Conservation (phyloP, 2,797 vertebrate genomes). For the Sebastes baramenuke region DNA sequence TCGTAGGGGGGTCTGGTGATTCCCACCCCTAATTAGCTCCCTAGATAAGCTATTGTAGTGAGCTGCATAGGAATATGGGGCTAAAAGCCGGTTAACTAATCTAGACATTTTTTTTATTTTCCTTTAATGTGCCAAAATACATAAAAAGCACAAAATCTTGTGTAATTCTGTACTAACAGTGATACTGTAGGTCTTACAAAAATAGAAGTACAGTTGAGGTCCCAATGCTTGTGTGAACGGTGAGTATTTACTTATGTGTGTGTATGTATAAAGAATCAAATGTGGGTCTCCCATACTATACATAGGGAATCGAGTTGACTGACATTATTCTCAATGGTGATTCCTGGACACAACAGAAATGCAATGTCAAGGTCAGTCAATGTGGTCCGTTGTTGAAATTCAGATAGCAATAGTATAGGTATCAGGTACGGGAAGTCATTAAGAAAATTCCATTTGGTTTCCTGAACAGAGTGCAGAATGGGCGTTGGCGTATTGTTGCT, state of each 20-base stretch:
- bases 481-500: slow-evolving; percentile 70
- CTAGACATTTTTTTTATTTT: no score
- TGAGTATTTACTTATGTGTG: not conserved
- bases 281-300: not conserved
- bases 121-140: not conserved
- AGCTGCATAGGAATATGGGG: not conserved
- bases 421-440: slow-evolving; percentile 76
- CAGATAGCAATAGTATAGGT: slow-evolving; percentile 29
- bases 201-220: not conserved
- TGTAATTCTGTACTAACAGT: not conserved
- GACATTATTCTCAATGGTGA: not conserved
- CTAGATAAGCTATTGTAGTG: not conserved
- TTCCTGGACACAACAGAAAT: slow-evolving; percentile 14
- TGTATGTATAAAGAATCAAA: not conserved
- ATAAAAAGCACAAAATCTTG: not conserved
- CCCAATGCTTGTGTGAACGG: not conserved
- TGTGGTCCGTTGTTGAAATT: slow-evolving; percentile 12
- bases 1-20: no score
- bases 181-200: not conserved
- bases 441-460: slow-evolving; percentile 78
- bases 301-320: not conserved
- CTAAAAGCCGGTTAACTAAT: no score
- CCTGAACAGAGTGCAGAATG: slow-evolving; percentile 70
- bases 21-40: not conserved
- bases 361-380: slow-evolving; percentile 28